Evolutionary conservation across 2,113 vertebrate species (phyloP).

Genomic region (Tapirus terrestris): DNA sequence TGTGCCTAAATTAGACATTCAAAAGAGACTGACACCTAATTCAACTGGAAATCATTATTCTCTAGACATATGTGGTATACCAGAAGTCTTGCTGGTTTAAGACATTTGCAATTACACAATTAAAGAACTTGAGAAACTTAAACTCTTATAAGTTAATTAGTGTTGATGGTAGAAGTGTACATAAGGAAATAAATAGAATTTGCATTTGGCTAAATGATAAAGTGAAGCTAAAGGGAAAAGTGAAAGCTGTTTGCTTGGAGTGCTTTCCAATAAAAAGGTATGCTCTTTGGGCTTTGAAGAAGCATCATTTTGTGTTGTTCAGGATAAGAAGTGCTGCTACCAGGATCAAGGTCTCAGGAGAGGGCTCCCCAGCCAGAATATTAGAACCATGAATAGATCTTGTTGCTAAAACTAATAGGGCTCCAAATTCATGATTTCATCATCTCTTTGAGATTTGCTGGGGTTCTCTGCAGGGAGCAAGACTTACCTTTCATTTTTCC

Average conservation of each 20-base stretch:
- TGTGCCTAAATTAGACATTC: not conserved
- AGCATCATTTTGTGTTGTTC: not conserved
- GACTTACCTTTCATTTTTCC: not conserved
- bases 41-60: conserved; percentile 20
- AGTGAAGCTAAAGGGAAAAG: not conserved
- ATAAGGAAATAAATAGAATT: conserved; percentile 47
- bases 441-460: not conserved
- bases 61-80: conserved; percentile 12
- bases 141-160: conserved; percentile 54
- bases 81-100: conserved; percentile 34
- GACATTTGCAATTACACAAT: conserved; percentile 49
- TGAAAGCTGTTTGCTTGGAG: not conserved
- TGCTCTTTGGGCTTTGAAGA: not conserved
- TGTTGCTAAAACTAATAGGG: not conserved
- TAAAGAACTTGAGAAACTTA: conserved; percentile 31
- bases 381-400: not conserved
- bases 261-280: not conserved
- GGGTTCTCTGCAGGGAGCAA: not conserved
- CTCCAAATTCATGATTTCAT: not conserved
- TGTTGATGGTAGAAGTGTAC: not conserved
- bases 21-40: not conserved
- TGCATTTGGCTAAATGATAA: conserved; percentile 33
- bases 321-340: not conserved
- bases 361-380: not conserved
- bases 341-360: not conserved